Conservation (phyloP, 2,797 vertebrate species). For the Iguana delicatissima region DNA sequence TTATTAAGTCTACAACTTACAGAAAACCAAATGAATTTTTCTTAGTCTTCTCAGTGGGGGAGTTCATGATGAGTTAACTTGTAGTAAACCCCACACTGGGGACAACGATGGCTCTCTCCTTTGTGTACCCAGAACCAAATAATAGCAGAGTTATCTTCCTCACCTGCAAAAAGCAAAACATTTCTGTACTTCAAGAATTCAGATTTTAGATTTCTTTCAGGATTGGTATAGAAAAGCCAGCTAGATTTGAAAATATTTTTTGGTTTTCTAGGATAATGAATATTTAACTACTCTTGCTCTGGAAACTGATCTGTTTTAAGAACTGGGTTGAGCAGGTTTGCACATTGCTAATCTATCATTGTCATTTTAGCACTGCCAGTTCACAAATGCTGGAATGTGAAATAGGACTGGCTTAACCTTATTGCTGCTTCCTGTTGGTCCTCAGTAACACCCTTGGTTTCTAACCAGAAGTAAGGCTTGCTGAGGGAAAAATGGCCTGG, state of each 20-base stretch:
- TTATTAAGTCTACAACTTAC: slow-evolving; percentile 17
- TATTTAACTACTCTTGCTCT: not conserved
- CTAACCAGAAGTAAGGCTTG: not conserved
- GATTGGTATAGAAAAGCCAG: not conserved
- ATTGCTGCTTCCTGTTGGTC: too few species aligned
- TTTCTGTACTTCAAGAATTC: not conserved
- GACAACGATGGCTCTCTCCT: slow-evolving; percentile 79
- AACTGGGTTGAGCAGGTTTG: not conserved
- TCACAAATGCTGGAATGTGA: not conserved
- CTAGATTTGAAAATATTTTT: not conserved
- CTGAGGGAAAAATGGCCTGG: not conserved
- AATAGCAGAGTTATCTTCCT: slow-evolving; percentile 81
- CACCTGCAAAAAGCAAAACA: slow-evolving; percentile 55
- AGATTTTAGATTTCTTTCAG: not conserved
- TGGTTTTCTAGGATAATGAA: not conserved
- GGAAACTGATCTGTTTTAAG: not conserved
- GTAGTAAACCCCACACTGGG: slow-evolving; percentile 78
- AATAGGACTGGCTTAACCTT: not conserved
- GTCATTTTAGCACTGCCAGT: not conserved
- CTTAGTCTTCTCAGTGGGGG: slow-evolving; percentile 71
- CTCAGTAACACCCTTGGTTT: not conserved
- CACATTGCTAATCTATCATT: not conserved
- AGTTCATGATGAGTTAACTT: slow-evolving; percentile 77
- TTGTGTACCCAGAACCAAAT: slow-evolving; percentile 84
- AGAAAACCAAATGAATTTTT: not conserved